Percentiles rank a stretch among this genome's conserved stretches.
Conservation (phyloP, 2,888 invertebrate species). For the Polyommatus iphigenia region DNA sequence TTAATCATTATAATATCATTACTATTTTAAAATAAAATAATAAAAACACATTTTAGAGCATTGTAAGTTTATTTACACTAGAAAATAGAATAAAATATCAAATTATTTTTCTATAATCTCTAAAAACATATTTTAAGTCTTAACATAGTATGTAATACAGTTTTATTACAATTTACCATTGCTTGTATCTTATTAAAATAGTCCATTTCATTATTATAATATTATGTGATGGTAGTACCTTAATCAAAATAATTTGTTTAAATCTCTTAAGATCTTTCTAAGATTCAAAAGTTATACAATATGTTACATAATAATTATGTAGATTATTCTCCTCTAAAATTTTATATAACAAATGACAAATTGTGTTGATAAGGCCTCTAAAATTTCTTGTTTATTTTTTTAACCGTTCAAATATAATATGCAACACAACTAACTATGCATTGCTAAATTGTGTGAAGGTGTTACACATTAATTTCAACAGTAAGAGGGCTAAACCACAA, state of each 20-base stretch:
- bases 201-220: background rate
- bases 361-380: background rate
- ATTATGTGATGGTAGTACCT: background rate
- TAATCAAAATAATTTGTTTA: background rate
- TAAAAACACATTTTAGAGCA: conserved; percentile 51
- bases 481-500: no score
- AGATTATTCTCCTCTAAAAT: conserved; percentile 43
- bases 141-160: background rate
- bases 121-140: background rate
- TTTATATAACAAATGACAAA: background rate
- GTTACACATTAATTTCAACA: no score
- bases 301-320: background rate
- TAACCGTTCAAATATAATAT: no score
- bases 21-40: background rate
- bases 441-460: no score
- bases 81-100: conserved; percentile 32
- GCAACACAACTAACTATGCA: no score
- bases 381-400: background rate
- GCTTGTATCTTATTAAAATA: background rate
- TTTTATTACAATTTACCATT: background rate
- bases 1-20: background rate
- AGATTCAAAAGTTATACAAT: background rate
- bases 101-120: background rate
- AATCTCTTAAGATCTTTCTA: conserved; percentile 4
- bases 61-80: conserved; percentile 53